Percentiles rank a stretch among this genome's conserved stretches.
These are phyloP conservation scores for Echinometra lucunter DNA, from an alignment of 53 echinoderm and acorn worm species.

Conservation along the genomic window DNA sequence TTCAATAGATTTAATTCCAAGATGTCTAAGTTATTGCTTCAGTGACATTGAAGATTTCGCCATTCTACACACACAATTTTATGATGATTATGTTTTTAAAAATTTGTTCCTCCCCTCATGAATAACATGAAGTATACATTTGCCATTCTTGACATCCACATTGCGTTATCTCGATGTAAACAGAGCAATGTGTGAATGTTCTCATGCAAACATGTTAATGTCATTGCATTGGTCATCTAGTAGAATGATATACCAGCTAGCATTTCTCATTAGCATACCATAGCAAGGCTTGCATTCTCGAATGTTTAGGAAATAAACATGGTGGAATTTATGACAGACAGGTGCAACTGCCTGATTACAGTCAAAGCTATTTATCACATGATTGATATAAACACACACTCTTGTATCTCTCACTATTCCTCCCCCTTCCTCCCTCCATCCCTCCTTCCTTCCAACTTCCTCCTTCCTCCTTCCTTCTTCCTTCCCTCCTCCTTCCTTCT, in stretches of 20 bases:
- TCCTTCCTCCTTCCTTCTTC: not conserved
- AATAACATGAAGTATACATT: no score
- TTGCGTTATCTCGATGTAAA: not conserved
- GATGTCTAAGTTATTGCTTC: no score
- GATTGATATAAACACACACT: conserved; percentile 9
- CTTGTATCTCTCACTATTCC: not conserved
- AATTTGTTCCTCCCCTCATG: no score
- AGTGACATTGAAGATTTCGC: no score
- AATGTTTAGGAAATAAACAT: conserved; percentile 59
- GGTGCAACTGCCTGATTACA: conserved; percentile 49
- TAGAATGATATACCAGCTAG: conserved; percentile 9
- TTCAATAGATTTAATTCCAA: no score
- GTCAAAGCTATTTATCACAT: not conserved
- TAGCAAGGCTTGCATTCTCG: conserved; percentile 55
- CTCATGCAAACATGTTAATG: not conserved
- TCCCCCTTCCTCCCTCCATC: not conserved
- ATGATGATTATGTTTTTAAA: no score
- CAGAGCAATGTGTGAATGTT: not conserved
- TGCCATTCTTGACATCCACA: no score
- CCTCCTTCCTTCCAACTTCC: not conserved
- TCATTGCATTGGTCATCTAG: conserved; percentile 37
- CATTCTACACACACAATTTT: no score
- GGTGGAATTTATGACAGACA: conserved; percentile 52
- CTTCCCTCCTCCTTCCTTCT: not conserved
- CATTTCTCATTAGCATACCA: conserved; percentile 50